A percentile compares a stretch with the other conserved stretches of the same genome.
These are phyloP conservation scores for Calameuta pallipes DNA, from an alignment of 2,888 invertebrate species.

Conservation along the genomic window DNA sequence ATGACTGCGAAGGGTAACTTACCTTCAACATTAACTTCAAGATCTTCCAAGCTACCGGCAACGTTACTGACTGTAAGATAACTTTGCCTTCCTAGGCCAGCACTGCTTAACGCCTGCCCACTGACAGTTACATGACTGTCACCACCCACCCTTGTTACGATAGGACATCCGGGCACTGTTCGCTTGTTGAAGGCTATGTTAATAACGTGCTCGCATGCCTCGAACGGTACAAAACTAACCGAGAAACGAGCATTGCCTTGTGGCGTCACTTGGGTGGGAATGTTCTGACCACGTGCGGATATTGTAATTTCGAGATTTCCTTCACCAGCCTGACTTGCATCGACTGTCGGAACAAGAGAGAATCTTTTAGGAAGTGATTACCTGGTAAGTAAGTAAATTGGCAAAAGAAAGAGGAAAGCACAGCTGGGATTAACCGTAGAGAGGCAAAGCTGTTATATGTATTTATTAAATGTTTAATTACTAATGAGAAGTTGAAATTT, in stretches of 20 bases:
- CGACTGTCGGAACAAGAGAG: constrained; percentile 71
- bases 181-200: constrained; percentile 98
- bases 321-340: constrained; percentile 96
- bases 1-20: constrained; percentile 53
- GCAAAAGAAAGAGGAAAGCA: background rate
- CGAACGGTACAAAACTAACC: constrained; percentile 95
- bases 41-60: constrained; percentile 89
- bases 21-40: constrained; percentile 98
- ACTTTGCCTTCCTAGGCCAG: constrained; percentile 63
- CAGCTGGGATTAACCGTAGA: background rate
- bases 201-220: constrained; percentile 93
- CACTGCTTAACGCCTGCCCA: constrained; percentile 70
- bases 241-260: constrained; percentile 92
- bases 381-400: background rate
- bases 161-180: constrained; percentile 89
- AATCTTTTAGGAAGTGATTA: background rate
- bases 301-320: constrained; percentile 98
- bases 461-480: background rate
- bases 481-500: background rate
- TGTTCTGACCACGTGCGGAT: constrained; percentile 90
- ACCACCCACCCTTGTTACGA: constrained; percentile 82
- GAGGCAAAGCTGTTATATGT: background rate
- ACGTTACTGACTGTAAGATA: constrained; percentile 72
- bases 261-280: constrained; percentile 95
- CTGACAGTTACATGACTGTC: constrained; percentile 71